phyloP scores from a whole-genome alignment of 2,888 invertebrate species.

The Megastigmus dorsalis region DNA sequence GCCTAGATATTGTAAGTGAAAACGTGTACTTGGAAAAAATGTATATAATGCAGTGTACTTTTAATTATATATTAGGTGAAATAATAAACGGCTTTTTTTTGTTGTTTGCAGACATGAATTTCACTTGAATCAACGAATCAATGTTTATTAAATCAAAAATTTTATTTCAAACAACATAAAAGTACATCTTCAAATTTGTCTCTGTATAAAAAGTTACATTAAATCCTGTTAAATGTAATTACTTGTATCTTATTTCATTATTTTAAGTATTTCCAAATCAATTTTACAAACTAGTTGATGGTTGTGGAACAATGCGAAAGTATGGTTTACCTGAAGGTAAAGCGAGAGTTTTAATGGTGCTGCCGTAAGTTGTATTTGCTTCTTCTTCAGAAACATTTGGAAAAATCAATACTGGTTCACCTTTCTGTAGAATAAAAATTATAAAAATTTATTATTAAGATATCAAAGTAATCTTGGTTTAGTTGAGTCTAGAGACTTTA shows the following conservation, averaged over 20 bases:
- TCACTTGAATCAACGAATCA: conserved; percentile 55
- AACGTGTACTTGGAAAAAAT: conserved; percentile 72
- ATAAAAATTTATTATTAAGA: not conserved
- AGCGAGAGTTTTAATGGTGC: conserved; percentile 80
- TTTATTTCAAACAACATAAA: conserved; percentile 54
- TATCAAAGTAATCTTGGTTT: not conserved
- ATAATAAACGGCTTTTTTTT: conserved; percentile 74
- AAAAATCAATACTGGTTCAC: conserved; percentile 92
- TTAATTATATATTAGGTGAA: conserved; percentile 73
- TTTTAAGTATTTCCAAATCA: conserved; percentile 44
- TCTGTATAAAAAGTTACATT: conserved; percentile 57
- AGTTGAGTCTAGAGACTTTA: conserved; percentile 66
- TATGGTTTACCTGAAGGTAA: conserved; percentile 92
- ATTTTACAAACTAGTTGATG: conserved; percentile 64
- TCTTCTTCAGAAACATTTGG: conserved; percentile 86
- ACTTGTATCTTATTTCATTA: conserved; percentile 50
- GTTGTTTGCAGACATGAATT: conserved; percentile 71
- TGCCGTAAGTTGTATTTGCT: conserved; percentile 82
- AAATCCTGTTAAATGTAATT: conserved; percentile 56
- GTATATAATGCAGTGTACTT: conserved; percentile 75
- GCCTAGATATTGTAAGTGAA: conserved; percentile 71
- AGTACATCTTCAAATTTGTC: conserved; percentile 54
- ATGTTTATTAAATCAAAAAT: conserved; percentile 55
- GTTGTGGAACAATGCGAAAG: conserved; percentile 83
- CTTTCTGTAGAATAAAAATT: conserved; percentile 78